These are phyloP conservation scores for Mastomys natalensis DNA, from an alignment of 2,113 vertebrate species.

Conservation along the genomic window DNA sequence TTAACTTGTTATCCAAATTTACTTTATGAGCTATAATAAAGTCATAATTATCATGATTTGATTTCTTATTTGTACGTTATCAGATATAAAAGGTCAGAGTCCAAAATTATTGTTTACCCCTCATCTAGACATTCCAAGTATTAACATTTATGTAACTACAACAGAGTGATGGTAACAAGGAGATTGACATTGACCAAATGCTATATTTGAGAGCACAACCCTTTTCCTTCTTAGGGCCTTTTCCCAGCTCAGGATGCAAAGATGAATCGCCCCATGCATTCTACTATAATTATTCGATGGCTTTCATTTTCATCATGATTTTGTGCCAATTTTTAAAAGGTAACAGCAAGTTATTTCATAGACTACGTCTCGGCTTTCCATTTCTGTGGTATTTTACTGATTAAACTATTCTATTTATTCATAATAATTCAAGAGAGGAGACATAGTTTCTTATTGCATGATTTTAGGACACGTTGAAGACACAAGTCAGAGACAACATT, in stretches of 20 bases:
- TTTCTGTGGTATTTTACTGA: neutral
- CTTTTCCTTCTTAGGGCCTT: neutral
- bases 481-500: neutral
- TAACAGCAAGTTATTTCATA: neutral
- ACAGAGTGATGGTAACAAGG: neutral
- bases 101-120: neutral
- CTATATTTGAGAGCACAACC: neutral
- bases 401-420: neutral
- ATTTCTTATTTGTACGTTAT: slow-evolving; percentile 38
- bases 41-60: neutral
- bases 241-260: neutral
- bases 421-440: neutral
- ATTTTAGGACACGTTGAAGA: neutral
- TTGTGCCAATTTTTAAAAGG: neutral
- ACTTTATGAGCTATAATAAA: neutral
- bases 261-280: neutral
- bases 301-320: neutral
- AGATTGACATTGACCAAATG: neutral
- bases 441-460: neutral
- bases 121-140: neutral
- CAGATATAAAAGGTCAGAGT: slow-evolving; percentile 12
- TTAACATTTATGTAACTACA: neutral
- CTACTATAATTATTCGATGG: neutral
- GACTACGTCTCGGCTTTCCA: neutral
- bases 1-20: neutral